Base-by-base conservation (phyloP, 2,888 invertebrate species). In the Lymantria monacha region DNA sequence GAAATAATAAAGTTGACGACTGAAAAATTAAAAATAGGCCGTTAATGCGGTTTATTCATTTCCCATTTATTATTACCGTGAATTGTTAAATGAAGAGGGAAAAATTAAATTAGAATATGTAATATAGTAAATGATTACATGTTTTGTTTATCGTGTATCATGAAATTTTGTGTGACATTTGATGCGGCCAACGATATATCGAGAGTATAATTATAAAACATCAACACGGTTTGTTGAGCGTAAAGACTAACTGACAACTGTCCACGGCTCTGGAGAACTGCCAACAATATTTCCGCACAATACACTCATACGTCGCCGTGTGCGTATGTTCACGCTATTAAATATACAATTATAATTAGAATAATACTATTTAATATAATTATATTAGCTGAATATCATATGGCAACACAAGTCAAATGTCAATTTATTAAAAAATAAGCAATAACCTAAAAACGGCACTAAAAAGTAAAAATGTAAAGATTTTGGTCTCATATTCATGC, bases 271-370 rank as follows among this genome's bases (percentile, higher is more conserved):
- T 76, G 78, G 78, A 68, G 41, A 30, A 11, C 44, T 55, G 78
- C 78, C 78, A 78, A 71, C 64, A 63, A 72, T 69, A 65, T 70
- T 64, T 72, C 61, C 68, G 66, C 70, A 65, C 68, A 67, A 66
- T 68, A 67, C 67, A 69, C 46, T 48, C 55, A 31, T 46, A 46
- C 45, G 45, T 44, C 46, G 43, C 44, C 43, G 53, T 57, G 52
- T 61, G 60, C 47, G 50, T 53, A 44, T 46, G 38, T 42, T 48
- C 48, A 57, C 53, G 51, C 47, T 43, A 51, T 15, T 42, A 54
- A 53, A 59, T 59, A 63, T 66, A 67, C 61, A 61, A 63, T 61
- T 61, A 55, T 57, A 55, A 53, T 56, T 62, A 57, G 44, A 53
- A 48, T 50, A 55, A 22, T 45, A 43, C 42, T 53, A 53, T 46